Percentiles rank a stretch among this genome's conserved stretches.
These are phyloP conservation scores for Sandelia bainsii DNA, from an alignment of 2,797 vertebrate genomes.

Conservation along the genomic window DNA sequence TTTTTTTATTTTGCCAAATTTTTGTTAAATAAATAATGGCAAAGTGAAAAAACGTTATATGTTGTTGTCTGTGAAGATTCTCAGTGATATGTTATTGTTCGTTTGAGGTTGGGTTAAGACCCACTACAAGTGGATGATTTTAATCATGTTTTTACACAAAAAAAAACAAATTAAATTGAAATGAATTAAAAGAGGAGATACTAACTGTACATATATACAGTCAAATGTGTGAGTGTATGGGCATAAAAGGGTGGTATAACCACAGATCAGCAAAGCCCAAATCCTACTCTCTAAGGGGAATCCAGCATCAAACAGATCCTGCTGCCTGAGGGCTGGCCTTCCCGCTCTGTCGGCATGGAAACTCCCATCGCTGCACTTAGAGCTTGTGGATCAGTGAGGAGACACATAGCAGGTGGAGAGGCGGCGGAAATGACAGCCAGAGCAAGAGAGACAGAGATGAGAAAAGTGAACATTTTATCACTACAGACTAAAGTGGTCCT, in stretches of 20 bases:
- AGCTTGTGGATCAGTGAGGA: slow-evolving; percentile 58
- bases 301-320: slow-evolving; percentile 65
- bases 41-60: too few species aligned
- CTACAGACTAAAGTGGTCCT: slow-evolving; percentile 44
- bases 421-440: slow-evolving; percentile 43
- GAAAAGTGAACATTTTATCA: slow-evolving; percentile 58
- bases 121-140: too few species aligned
- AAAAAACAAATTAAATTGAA: too few species aligned
- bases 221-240: slow-evolving; percentile 43
- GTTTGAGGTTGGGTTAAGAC: too few species aligned
- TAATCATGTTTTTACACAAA: too few species aligned
- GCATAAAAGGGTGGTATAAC: slow-evolving; percentile 46
- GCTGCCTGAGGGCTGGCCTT: slow-evolving; percentile 68
- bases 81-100: too few species aligned
- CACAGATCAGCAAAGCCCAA: slow-evolving; percentile 58
- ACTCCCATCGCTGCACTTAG: slow-evolving; percentile 54
- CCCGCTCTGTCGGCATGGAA: slow-evolving; percentile 56
- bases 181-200: neutral
- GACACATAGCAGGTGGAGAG: slow-evolving; percentile 57
- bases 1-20: too few species aligned
- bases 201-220: neutral
- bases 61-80: too few species aligned
- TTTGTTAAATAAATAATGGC: too few species aligned
- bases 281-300: slow-evolving; percentile 54
- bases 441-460: slow-evolving; percentile 44